Percentiles rank a stretch among this genome's conserved stretches.
Evolutionary conservation across 2,888 invertebrate genomes (phyloP).

Genomic region (Seladonia tumulorum): DNA sequence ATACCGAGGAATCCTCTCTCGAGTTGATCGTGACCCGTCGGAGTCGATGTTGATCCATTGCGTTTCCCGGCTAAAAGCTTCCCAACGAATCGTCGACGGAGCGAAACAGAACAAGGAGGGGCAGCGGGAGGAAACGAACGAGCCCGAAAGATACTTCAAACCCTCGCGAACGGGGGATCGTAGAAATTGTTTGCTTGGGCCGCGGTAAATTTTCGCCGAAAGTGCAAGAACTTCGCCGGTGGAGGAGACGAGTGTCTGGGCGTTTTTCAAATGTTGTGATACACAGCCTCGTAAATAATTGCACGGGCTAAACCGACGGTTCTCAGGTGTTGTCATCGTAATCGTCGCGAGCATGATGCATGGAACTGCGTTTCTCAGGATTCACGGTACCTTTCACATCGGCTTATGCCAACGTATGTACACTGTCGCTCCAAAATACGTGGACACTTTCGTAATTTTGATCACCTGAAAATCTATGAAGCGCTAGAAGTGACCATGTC

Average conservation of each 20-base stretch:
- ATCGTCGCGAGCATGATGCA: constrained; percentile 16
- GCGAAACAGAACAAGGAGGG: constrained; percentile 38
- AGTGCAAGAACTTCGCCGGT: background rate
- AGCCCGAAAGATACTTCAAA: constrained; percentile 6
- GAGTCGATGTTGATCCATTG: constrained; percentile 62
- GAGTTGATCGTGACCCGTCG: constrained; percentile 70
- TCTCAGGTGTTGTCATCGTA: constrained; percentile 19
- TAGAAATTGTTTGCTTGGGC: constrained; percentile 20
- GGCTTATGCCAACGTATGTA: background rate
- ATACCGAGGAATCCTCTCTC: constrained; percentile 56
- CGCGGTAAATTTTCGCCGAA: constrained; percentile 35
- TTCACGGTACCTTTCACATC: background rate
- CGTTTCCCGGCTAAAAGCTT: constrained; percentile 64
- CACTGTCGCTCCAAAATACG: background rate
- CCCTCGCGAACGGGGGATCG: background rate
- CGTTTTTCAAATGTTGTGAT: constrained; percentile 33
- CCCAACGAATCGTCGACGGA: constrained; percentile 51
- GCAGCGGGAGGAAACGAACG: background rate
- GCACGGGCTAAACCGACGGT: constrained; percentile 9
- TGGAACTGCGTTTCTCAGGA: background rate
- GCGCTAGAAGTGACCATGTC: background rate
- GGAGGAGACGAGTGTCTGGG: background rate
- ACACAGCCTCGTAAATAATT: constrained; percentile 37
- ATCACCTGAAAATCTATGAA: background rate
- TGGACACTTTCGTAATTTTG: background rate